Evolutionary conservation across 2,113 vertebrate species (phyloP), one percentile per base, ranked within the genome.

Genomic region (Ctenomys sociabilis): DNA sequence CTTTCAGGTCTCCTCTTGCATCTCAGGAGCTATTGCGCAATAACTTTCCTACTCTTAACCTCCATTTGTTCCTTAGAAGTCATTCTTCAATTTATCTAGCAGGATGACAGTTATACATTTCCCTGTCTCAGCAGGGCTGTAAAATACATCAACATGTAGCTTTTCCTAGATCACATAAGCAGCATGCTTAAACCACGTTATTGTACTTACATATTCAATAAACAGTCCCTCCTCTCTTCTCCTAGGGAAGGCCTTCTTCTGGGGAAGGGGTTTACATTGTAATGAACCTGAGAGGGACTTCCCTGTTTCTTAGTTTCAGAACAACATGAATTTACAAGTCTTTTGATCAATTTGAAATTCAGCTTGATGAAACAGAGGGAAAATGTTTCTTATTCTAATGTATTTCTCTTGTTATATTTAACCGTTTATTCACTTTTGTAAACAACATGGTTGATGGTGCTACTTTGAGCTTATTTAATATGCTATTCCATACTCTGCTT

Each of bases 351-450:
- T 49, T 90, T 5, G 1, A 93, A 81, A 7, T 88, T 37, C 75
- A 91, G 93, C 89, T 30, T 78, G 24, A 32, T 45, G 3, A 9
- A 14, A 28, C 3, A 1, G 22, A 57, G 19, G 22, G 12, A 32
- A n/a, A 32, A 68, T 45, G 92, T 91, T 70, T 80, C 9, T 81
- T 26, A 59, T 30, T 57, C 3, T 14, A 43, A 54, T 49, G 64
- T 3, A 64, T 63, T 61, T 49, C 85, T 43, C 3, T 68, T 28
- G 10, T 87, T 49, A 30, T 75, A 43, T 93, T 80, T 80, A 10
- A 45, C n/a, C 91, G 17, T 64, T 82, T n/a, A 89, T 80, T 90
- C 4, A 40, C 45, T 80, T 89, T 95, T 95, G 81, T 61, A 72
- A 90, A 66, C 26, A 49, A 49, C 10, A 49, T 49, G 7, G 35